phyloP scores from a whole-genome alignment of 2,113 vertebrate genomes.

The Picathartes gymnocephalus region DNA sequence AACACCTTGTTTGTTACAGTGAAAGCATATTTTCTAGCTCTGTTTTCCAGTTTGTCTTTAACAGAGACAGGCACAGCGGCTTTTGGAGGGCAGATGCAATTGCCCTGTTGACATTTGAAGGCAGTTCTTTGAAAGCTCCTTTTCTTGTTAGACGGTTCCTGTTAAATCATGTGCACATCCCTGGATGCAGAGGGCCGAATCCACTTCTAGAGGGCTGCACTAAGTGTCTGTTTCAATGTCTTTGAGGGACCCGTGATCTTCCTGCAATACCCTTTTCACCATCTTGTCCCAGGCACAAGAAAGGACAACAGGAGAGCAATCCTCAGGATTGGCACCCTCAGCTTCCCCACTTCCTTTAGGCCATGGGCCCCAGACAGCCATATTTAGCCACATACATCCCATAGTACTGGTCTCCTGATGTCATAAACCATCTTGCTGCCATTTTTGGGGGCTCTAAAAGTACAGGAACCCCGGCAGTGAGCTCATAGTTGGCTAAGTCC shows the following conservation, averaged over 20 bases:
- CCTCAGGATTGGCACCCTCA: not conserved
- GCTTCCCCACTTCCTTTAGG: rapidly evolving
- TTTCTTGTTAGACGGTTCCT: not conserved
- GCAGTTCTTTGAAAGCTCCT: not conserved
- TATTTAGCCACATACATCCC: not conserved
- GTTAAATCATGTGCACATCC: not conserved
- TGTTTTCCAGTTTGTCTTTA: not conserved
- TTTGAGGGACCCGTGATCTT: not conserved
- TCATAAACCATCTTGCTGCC: not conserved
- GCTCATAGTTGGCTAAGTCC: not conserved
- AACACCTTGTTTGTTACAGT: not conserved
- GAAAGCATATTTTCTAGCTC: not conserved
- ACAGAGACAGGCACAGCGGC: not conserved
- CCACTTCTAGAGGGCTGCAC: not conserved
- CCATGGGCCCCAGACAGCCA: not conserved
- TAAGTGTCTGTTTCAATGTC: not conserved
- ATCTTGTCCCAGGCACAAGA: not conserved
- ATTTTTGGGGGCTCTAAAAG: not conserved
- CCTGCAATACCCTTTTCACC: not conserved
- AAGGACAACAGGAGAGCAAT: not conserved
- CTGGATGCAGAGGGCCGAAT: not conserved
- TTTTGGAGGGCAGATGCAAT: not conserved
- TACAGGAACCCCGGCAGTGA: rapidly evolving
- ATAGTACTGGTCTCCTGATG: not conserved
- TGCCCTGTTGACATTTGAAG: not conserved